These are phyloP conservation scores for Rhynchomys soricoides DNA, from an alignment of 2,113 vertebrate species.

Conservation along the genomic window DNA sequence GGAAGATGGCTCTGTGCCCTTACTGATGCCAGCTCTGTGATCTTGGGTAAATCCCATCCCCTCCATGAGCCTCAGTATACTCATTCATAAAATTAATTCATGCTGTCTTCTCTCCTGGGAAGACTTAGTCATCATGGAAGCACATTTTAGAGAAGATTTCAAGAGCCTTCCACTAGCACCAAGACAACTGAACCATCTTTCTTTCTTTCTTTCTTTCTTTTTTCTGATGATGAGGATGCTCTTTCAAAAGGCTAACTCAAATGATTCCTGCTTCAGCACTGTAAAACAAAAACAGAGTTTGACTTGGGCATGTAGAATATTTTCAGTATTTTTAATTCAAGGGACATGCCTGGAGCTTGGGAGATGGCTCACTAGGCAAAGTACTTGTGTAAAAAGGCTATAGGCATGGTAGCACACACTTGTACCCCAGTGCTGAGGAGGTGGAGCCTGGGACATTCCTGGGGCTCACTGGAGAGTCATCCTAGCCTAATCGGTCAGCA, in stretches of 20 bases:
- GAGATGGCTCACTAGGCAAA: neutral
- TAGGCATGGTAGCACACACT: neutral
- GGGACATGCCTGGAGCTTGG: neutral
- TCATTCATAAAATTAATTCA: neutral
- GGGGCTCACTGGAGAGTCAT: neutral
- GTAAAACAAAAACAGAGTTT: neutral
- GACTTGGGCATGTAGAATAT: neutral
- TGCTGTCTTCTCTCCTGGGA: neutral
- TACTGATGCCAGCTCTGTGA: neutral
- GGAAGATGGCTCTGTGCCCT: neutral
- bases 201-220: neutral
- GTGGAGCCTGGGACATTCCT: neutral
- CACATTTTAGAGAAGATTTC: neutral
- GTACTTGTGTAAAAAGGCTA: neutral
- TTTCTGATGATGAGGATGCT: neutral
- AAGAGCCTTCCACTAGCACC: neutral
- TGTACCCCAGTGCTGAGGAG: neutral
- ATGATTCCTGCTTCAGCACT: slow-evolving; percentile 1
- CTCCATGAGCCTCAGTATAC: neutral
- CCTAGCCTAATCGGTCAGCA: neutral
- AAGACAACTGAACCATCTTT: neutral
- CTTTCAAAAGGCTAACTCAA: neutral
- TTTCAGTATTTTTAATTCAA: neutral
- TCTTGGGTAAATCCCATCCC: too few species aligned
- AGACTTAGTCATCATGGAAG: neutral